Base-by-base conservation (phyloP, 2,888 invertebrate genomes). In the Leptinotarsa tumamoca region DNA sequence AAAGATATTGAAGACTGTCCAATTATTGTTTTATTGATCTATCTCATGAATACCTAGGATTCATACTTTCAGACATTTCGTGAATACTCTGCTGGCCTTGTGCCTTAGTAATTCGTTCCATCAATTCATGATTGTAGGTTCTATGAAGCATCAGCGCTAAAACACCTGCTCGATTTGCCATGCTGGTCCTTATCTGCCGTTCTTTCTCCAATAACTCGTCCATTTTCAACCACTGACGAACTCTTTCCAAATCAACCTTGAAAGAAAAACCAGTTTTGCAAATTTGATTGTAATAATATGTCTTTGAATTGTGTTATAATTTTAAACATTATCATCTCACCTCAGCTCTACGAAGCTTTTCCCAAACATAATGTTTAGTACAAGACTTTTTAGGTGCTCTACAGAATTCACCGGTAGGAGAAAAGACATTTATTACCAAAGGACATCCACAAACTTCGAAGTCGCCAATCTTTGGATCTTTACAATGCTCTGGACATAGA, bases 401-500 rank as follows among this genome's bases (percentile, higher is more conserved):
- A 87, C 99, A 99, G 89, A 96, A 96, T 83, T 96, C 95, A 0
- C 95, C 96, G 0, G 95, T 95, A 0, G 93, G 92, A 79, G 94
- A 92, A 87, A 98, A 98, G 0, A 96, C 95, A 83, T 96, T 93
- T 1, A 92, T 92, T 0, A 96, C 95, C 2, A 98, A 89, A 0
- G 98, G 98, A 86, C 96, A 97, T 0, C 98, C 98, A 86, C 99
- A 99, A 0, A 98, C 96, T 87, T 96, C 96, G 1, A 92, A 91
- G 81, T 96, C 96, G 63, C 90, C 91, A n/a, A 96, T 93, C 89
- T 97, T 96, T 0, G 96, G 94, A 84, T 97, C 97, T 87, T 98
- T 98, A 84, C 95, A 96, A 88, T 99, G 99, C 85, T 99, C 99
- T 0, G 99, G 98, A 86, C 99, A 99, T 81, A 99, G 91, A 0